A percentile compares a stretch with the other conserved stretches of the same genome.
Evolutionary conservation across 2,797 vertebrate species (phyloP).

Genomic region (Iguana delicatissima): DNA sequence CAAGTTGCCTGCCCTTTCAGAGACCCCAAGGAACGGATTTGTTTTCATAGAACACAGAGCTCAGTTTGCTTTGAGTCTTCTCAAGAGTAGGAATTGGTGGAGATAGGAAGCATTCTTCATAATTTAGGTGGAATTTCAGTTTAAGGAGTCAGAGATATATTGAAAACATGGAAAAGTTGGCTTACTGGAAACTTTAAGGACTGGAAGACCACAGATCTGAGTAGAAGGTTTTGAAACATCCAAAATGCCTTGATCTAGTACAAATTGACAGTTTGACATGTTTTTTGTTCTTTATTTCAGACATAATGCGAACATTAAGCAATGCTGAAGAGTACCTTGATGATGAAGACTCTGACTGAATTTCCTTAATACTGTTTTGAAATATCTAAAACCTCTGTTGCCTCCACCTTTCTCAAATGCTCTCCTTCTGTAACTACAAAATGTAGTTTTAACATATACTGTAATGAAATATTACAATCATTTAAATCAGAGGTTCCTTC

Average conservation of each 20-base stretch:
- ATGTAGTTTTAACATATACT: slow-evolving; percentile 41
- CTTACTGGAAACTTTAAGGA: background rate
- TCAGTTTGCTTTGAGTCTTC: background rate
- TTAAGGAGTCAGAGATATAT: background rate
- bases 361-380: slow-evolving; percentile 43
- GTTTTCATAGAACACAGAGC: background rate
- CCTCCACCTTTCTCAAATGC: slow-evolving; percentile 70
- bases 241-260: background rate
- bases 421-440: slow-evolving; percentile 66
- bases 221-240: background rate
- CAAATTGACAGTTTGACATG: slow-evolving; percentile 14
- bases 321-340: slow-evolving; percentile 98
- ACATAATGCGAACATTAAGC: slow-evolving; percentile 86
- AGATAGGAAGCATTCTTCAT: background rate
- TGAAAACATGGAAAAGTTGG: background rate
- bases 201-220: background rate
- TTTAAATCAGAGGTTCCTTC: slow-evolving; percentile 39
- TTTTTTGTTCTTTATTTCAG: slow-evolving; percentile 75
- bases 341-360: slow-evolving; percentile 96
- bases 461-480: slow-evolving; percentile 50
- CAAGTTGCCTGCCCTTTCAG: background rate
- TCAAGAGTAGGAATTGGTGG: background rate
- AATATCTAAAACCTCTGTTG: slow-evolving; percentile 63
- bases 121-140: background rate
- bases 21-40: background rate